A percentile compares a stretch with the other conserved stretches of the same genome.
Evolutionary conservation across 2,797 vertebrate genomes (phyloP).

Genomic region (Onychomys leucogaster): DNA sequence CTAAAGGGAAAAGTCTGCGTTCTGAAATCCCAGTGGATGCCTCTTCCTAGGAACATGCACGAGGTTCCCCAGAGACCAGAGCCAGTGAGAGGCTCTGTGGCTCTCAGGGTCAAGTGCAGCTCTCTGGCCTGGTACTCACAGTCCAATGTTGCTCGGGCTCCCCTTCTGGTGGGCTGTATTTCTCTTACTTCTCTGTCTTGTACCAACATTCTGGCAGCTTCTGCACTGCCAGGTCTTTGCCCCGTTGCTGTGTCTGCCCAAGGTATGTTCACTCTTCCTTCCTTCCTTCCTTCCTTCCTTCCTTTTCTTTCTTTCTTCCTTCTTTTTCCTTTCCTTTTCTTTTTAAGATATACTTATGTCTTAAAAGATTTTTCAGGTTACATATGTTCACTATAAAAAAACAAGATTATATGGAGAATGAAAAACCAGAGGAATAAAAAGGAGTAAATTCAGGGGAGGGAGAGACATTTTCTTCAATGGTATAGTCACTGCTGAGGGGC

Average conservation of each 20-base stretch:
- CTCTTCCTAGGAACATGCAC: not conserved
- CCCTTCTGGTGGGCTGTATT: not conserved
- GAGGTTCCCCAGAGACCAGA: not conserved
- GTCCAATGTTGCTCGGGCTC: rapidly evolving
- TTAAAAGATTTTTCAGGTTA: not conserved
- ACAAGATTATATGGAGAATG: not conserved
- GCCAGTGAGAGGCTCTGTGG: not conserved
- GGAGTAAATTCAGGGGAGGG: not conserved
- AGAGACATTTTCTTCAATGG: not conserved
- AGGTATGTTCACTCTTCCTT: not conserved
- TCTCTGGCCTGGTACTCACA: not conserved
- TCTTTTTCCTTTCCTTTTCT: not conserved
- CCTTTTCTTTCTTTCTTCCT: too few relatives aligned
- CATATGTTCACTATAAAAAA: not conserved
- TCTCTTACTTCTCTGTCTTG: rapidly evolving
- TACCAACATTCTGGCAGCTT: not conserved
- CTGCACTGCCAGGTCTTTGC: not conserved
- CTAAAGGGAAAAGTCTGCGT: not conserved
- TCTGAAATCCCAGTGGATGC: not conserved
- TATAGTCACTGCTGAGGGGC: not conserved
- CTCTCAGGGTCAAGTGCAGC: not conserved
- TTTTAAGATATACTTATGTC: not conserved
- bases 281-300: not conserved
- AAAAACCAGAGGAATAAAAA: not conserved
- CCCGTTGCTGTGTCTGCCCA: not conserved